These are phyloP conservation scores for Agapostemon virescens DNA, from an alignment of 2,888 invertebrate genomes.

Conservation along the genomic window DNA sequence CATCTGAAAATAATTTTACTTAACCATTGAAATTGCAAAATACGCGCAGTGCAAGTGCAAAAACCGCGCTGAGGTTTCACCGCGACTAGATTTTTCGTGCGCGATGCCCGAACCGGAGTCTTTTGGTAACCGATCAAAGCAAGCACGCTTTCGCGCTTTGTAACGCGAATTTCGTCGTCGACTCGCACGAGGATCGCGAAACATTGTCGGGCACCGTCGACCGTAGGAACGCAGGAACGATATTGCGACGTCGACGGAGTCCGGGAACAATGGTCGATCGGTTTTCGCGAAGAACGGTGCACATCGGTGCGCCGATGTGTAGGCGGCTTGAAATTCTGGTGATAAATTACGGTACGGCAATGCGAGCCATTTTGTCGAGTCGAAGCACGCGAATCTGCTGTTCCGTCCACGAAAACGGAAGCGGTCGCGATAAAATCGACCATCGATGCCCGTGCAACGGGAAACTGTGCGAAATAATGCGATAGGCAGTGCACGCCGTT, in stretches of 20 bases:
- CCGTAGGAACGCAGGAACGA: not conserved
- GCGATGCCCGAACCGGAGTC: not conserved
- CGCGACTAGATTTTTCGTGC: not conserved
- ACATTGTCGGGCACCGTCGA: not conserved
- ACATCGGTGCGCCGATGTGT: not conserved
- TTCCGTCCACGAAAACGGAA: not conserved
- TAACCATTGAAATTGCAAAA: too few species aligned
- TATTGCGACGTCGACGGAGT: not conserved
- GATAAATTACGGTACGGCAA: not conserved
- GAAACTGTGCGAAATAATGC: not conserved
- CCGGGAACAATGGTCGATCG: not conserved
- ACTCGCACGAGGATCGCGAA: not conserved
- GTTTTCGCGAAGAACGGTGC: not conserved
- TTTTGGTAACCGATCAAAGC: not conserved
- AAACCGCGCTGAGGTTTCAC: not conserved
- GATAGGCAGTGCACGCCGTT: not conserved
- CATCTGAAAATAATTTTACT: too few species aligned
- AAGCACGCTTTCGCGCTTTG: not conserved
- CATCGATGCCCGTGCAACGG: not conserved
- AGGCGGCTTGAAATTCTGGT: not conserved
- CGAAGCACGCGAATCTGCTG: not conserved
- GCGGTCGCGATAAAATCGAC: not conserved
- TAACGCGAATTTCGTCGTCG: not conserved
- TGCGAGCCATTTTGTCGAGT: not conserved
- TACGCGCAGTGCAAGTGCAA: too few species aligned